phyloP scores from a whole-genome alignment of 2,113 vertebrate species.

The Seriola rivoliana region DNA sequence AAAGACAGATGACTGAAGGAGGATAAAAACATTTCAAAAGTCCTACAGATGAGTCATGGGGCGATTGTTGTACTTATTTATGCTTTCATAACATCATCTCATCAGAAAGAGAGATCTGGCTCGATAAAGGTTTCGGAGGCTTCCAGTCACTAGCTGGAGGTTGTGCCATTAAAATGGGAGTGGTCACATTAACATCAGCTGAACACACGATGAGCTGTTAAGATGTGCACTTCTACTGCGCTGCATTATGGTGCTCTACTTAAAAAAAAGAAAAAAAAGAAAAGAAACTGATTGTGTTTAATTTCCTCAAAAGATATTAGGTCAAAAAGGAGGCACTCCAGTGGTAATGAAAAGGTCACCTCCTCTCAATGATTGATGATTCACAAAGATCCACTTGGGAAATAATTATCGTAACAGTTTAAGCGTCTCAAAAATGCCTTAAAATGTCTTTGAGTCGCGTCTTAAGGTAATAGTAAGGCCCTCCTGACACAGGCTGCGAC shows the following conservation, averaged over 20 bases:
- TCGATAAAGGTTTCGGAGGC: constrained; percentile 17
- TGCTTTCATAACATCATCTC: constrained; percentile 64
- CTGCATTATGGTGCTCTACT: background rate
- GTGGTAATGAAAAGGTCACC: background rate
- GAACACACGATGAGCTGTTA: background rate
- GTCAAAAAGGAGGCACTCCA: background rate
- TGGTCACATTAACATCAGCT: background rate
- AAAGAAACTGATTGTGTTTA: background rate
- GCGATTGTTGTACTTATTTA: constrained; percentile 48
- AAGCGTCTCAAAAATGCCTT: too few species aligned
- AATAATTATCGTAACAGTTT: background rate
- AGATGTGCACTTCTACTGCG: background rate
- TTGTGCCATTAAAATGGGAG: background rate
- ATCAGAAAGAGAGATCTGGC: constrained; percentile 24
- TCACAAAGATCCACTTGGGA: background rate
- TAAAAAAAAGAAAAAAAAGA: background rate
- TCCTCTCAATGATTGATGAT: background rate
- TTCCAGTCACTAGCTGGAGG: constrained; percentile 3
- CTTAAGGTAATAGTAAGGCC: constrained; percentile 10
- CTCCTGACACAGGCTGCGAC: constrained; percentile 33
- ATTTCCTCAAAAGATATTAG: background rate
- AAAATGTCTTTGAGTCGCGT: too few species aligned
- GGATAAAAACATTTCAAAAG: constrained; percentile 69
- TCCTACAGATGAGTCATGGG: constrained; percentile 68
- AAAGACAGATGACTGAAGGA: constrained; percentile 55